A percentile compares a stretch with the other conserved stretches of the same genome.
Conservation (phyloP, 2,888 invertebrate species). For the Apeira syringaria region DNA sequence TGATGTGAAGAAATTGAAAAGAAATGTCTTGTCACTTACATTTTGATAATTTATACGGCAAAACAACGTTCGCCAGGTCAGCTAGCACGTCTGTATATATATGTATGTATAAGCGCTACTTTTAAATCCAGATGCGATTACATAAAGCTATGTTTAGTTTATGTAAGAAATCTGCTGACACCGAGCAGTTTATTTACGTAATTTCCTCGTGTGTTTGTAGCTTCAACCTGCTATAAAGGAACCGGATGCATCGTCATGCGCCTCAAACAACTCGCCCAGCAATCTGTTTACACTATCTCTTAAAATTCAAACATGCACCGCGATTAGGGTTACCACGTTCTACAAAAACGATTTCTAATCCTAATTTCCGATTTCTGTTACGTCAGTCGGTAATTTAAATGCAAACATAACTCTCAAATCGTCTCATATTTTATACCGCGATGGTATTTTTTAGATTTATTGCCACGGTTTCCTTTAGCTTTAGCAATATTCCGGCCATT, state of each 20-base stretch:
- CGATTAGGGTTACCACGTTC: conserved; percentile 24
- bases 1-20: too few relatives aligned
- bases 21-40: too few relatives aligned
- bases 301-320: conserved; percentile 60
- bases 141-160: conserved; percentile 12
- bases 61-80: too few relatives aligned
- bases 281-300: conserved; percentile 60
- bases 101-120: too few relatives aligned
- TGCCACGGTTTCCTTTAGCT: conserved; percentile 23
- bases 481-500: conserved; percentile 8
- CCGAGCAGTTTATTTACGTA: conserved; percentile 26
- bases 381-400: conserved; percentile 7
- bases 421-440: conserved; percentile 24
- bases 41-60: too few relatives aligned
- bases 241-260: conserved; percentile 26
- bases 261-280: conserved; percentile 45
- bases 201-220: conserved; percentile 32
- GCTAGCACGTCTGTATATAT: too few relatives aligned
- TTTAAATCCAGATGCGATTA: conserved; percentile 4
- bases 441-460: conserved; percentile 37
- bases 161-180: conserved; percentile 14
- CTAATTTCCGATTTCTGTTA: not conserved
- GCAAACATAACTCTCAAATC: conserved; percentile 2
- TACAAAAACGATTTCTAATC: too few relatives aligned
- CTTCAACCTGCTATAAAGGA: conserved; percentile 31